A percentile compares a stretch with the other conserved stretches of the same genome.
Evolutionary conservation across 2,797 vertebrate genomes (phyloP).

Genomic region (Xerus rutilus): DNA sequence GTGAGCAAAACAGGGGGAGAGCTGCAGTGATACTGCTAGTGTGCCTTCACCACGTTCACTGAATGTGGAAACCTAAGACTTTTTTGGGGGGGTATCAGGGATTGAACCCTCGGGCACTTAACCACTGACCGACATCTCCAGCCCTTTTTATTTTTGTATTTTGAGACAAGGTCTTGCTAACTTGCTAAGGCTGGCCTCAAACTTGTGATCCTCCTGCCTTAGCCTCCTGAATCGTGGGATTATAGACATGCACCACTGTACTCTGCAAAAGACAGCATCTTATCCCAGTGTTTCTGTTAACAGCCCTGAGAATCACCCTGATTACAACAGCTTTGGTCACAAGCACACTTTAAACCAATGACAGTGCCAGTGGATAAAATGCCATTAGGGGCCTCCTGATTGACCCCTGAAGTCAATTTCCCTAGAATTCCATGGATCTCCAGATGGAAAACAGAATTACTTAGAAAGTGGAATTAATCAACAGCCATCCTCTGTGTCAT

Average conservation of each 20-base stretch:
- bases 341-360: background rate
- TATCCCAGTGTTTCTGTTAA: background rate
- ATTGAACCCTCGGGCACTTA: too few species aligned
- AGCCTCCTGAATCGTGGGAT: too few species aligned
- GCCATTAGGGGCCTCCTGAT: background rate
- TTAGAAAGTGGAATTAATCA: background rate
- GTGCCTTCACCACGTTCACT: background rate
- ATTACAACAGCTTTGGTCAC: background rate
- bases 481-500: background rate
- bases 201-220: too few species aligned
- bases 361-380: background rate
- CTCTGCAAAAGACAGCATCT: background rate
- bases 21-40: too few species aligned
- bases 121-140: too few species aligned
- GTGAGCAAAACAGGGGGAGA: background rate
- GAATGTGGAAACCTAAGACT: background rate
- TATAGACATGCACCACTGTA: too few species aligned
- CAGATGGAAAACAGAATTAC: background rate
- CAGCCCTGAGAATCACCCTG: background rate
- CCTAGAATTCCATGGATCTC: background rate
- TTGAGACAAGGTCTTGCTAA: too few species aligned
- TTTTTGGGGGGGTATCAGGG: background rate
- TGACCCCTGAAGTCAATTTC: background rate
- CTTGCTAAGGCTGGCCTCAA: too few species aligned
- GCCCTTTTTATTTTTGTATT: too few species aligned